Conservation (phyloP, 1,140 invertebrate genomes). For the Diorhabda sublineata region DNA sequence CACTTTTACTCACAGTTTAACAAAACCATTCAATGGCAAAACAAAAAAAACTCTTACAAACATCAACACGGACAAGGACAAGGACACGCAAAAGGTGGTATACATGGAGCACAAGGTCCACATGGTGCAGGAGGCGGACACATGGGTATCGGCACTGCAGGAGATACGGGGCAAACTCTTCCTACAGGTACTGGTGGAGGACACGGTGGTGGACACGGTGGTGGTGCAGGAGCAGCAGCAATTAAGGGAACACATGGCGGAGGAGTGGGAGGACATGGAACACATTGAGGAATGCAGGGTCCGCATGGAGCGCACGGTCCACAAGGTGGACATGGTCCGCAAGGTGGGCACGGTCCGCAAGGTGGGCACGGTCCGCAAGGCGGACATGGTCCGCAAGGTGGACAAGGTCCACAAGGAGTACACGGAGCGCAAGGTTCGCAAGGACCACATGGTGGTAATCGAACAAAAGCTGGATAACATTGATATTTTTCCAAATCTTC, state of each 20-base stretch:
- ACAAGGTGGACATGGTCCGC: slow-evolving; percentile 19
- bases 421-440: slow-evolving; percentile 27
- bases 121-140: slow-evolving; percentile 29
- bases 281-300: slow-evolving; percentile 7
- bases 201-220: slow-evolving; percentile 33
- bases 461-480: slow-evolving; percentile 41
- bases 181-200: slow-evolving; percentile 38
- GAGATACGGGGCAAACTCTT: slow-evolving; percentile 31
- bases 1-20: no score
- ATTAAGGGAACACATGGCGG: slow-evolving; percentile 37
- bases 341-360: slow-evolving; percentile 28
- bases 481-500: slow-evolving; percentile 39
- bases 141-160: slow-evolving; percentile 24
- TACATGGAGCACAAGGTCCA: slow-evolving; percentile 4
- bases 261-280: slow-evolving; percentile 21
- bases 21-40: no score
- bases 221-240: slow-evolving; percentile 38
- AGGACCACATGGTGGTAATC: slow-evolving; percentile 24
- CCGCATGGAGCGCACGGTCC: slow-evolving; percentile 4
- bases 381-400: slow-evolving; percentile 7
- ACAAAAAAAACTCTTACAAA: no score
- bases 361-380: slow-evolving; percentile 25
- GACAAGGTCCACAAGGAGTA: slow-evolving; percentile 21
- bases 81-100: slow-evolving; percentile 26
- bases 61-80: slow-evolving; percentile 26